Evolutionary conservation across 2,113 vertebrate genomes (phyloP).

Genomic region (Mellivora capensis): DNA sequence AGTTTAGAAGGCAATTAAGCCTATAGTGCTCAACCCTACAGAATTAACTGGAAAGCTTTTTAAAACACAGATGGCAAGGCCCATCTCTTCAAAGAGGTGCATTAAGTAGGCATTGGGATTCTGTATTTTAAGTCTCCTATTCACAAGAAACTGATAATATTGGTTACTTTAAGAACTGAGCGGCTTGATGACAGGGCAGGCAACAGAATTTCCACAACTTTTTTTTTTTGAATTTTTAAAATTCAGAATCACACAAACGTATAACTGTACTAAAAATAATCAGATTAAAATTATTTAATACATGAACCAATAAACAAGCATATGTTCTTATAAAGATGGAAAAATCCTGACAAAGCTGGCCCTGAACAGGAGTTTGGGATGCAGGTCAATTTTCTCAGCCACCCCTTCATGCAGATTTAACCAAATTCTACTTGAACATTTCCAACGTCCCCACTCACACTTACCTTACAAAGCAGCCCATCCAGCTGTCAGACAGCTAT

Average conservation of each 20-base stretch:
- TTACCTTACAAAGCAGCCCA: background rate
- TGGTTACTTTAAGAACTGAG: background rate
- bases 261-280: background rate
- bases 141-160: background rate
- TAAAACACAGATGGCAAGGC: background rate
- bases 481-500: background rate
- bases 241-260: background rate
- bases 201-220: background rate
- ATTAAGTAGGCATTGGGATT: background rate
- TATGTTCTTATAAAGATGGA: background rate
- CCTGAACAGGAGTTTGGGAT: background rate
- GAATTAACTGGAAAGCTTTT: slow-evolving; percentile 14
- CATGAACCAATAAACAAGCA: background rate
- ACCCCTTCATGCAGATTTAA: background rate
- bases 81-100: background rate
- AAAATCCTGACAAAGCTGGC: background rate
- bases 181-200: background rate
- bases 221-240: background rate
- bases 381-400: background rate
- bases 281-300: background rate
- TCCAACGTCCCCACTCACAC: background rate
- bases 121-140: background rate
- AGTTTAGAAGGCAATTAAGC: background rate
- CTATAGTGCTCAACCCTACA: background rate
- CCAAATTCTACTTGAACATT: background rate